phyloP scores from a whole-genome alignment of 2,113 vertebrate species.

The Marmota monax region DNA sequence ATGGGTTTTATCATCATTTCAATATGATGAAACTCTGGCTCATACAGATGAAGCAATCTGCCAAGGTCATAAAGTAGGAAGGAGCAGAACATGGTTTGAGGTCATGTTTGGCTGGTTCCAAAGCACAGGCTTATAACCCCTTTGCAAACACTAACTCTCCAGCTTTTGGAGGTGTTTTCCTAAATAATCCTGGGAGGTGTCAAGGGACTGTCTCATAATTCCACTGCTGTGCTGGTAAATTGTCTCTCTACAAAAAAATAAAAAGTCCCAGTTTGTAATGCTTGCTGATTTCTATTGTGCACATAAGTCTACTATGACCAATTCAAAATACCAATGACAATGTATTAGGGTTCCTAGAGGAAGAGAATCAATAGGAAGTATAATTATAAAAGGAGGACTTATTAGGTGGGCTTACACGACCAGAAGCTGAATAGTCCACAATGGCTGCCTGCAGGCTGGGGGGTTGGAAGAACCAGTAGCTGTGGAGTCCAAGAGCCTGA shows the following conservation, averaged over 20 bases:
- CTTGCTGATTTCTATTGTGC: background rate
- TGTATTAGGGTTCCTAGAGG: too few relatives aligned
- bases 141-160: background rate
- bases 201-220: background rate
- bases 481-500: too few relatives aligned
- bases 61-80: background rate
- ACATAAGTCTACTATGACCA: background rate
- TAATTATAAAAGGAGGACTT: too few relatives aligned
- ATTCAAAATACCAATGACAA: background rate
- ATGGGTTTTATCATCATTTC: background rate
- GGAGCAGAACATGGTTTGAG: background rate
- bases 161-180: background rate
- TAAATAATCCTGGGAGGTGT: background rate
- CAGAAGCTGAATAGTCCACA: too few relatives aligned
- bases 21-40: background rate
- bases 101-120: background rate
- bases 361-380: too few relatives aligned
- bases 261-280: background rate
- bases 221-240: background rate
- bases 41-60: background rate
- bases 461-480: too few relatives aligned
- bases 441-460: too few relatives aligned
- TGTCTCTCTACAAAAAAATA: background rate
- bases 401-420: too few relatives aligned
- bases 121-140: background rate